Evolutionary conservation across 2,888 invertebrate genomes (phyloP).

Genomic region (Sesia apiformis): DNA sequence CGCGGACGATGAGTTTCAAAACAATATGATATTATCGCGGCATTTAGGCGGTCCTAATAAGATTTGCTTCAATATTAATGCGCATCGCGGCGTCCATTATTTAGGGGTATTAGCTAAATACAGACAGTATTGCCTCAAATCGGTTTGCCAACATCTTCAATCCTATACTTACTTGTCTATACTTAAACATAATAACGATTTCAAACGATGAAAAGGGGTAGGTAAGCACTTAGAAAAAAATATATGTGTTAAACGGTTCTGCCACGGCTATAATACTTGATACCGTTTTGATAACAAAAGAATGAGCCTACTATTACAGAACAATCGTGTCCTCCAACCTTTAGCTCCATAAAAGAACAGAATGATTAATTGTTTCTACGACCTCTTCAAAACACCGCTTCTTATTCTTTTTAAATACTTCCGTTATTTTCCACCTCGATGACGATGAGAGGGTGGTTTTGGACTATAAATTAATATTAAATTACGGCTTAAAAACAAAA

Average conservation of each 20-base stretch:
- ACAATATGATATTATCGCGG: slow-evolving; percentile 72
- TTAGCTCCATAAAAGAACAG: slow-evolving; percentile 60
- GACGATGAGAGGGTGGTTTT: slow-evolving; percentile 61
- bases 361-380: slow-evolving; percentile 71
- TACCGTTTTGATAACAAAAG: slow-evolving; percentile 42
- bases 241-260: no score
- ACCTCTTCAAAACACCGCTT: slow-evolving; percentile 70
- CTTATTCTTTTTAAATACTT: slow-evolving; percentile 69
- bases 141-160: slow-evolving; percentile 4
- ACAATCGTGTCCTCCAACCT: slow-evolving; percentile 66
- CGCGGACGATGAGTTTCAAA: slow-evolving; percentile 67
- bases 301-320: slow-evolving; percentile 56
- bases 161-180: not conserved
- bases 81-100: slow-evolving; percentile 69
- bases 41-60: slow-evolving; percentile 71
- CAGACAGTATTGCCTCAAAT: slow-evolving; percentile 14
- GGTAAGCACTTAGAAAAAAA: no score
- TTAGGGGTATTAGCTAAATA: slow-evolving; percentile 62
- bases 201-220: no score
- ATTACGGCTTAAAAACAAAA: slow-evolving; percentile 49
- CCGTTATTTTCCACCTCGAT: slow-evolving; percentile 71
- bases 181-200: slow-evolving; percentile 5
- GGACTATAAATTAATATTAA: slow-evolving; percentile 65
- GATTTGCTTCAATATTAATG: slow-evolving; percentile 73
- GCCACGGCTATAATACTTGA: no score